These are phyloP conservation scores for Listrodromus nycthemerus DNA, from an alignment of 2,888 invertebrate species.

Conservation along the genomic window DNA sequence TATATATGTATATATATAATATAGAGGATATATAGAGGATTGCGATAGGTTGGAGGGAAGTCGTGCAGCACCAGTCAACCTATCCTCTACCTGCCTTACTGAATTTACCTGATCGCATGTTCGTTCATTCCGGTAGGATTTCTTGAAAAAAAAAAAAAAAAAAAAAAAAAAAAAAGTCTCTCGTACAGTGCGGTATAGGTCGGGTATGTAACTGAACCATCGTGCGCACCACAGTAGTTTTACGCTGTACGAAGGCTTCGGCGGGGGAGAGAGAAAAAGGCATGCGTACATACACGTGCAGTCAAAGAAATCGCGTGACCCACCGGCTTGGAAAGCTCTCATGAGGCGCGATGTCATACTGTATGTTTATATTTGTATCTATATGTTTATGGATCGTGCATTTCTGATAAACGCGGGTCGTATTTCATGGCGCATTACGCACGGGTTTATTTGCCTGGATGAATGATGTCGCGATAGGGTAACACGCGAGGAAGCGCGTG, in stretches of 20 bases:
- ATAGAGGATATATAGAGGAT: slow-evolving; percentile 11
- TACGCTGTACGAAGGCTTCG: slow-evolving; percentile 6
- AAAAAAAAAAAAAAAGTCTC: slow-evolving; percentile 34
- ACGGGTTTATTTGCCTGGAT: slow-evolving; percentile 33
- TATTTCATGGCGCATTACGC: slow-evolving; percentile 41
- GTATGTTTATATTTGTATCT: slow-evolving; percentile 53
- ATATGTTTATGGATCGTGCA: slow-evolving; percentile 57
- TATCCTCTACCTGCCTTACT: slow-evolving; percentile 54
- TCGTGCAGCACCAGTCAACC: slow-evolving; percentile 33
- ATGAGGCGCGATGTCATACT: neutral
- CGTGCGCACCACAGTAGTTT: slow-evolving; percentile 5
- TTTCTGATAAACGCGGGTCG: slow-evolving; percentile 47
- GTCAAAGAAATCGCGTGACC: slow-evolving; percentile 62
- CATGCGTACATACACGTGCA: slow-evolving; percentile 18
- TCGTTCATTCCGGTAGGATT: slow-evolving; percentile 47
- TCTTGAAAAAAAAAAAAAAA: slow-evolving; percentile 26
- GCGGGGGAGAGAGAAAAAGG: slow-evolving; percentile 40
- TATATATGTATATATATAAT: slow-evolving; percentile 23
- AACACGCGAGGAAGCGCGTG: slow-evolving; percentile 34
- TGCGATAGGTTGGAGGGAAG: slow-evolving; percentile 4
- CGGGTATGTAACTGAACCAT: slow-evolving; percentile 9
- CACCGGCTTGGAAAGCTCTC: slow-evolving; percentile 8
- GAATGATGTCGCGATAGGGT: slow-evolving; percentile 1
- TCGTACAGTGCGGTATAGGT: slow-evolving; percentile 9
- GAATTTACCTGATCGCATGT: slow-evolving; percentile 61